These are phyloP conservation scores for Pempheris klunzingeri DNA, from an alignment of 2,797 vertebrate species.

Conservation along the genomic window DNA sequence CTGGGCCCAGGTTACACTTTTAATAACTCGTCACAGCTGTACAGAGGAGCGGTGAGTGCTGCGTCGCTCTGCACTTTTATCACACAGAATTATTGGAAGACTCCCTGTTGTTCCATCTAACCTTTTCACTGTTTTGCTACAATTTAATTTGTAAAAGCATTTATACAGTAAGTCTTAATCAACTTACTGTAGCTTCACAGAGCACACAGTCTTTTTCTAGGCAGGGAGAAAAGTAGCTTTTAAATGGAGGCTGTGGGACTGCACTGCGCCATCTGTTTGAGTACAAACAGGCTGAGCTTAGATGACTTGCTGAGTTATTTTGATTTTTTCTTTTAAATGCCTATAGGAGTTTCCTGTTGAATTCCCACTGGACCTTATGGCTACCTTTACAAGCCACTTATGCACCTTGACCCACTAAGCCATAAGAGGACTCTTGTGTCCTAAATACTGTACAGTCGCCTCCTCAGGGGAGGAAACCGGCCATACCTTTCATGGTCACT, in stretches of 20 bases:
- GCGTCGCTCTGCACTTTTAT: conserved; percentile 43
- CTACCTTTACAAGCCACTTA: conserved; percentile 53
- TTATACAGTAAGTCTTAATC: conserved; percentile 66
- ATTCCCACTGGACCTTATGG: conserved; percentile 34
- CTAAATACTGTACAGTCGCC: conserved; percentile 56
- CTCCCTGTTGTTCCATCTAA: conserved; percentile 61
- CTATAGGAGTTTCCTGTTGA: conserved; percentile 53
- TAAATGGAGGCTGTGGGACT: conserved; percentile 28
- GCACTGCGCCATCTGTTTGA: conserved; percentile 54
- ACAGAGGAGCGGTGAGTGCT: conserved; percentile 41
- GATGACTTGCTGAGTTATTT: conserved; percentile 33
- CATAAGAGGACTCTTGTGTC: conserved; percentile 52
- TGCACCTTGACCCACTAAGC: conserved; percentile 72
- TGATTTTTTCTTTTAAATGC: no score
- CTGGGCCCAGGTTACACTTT: conserved; percentile 73
- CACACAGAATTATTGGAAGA: conserved; percentile 62
- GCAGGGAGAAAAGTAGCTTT: conserved; percentile 20
- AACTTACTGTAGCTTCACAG: conserved; percentile 49
- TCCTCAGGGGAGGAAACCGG: conserved; percentile 15
- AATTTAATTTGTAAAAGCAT: conserved; percentile 68
- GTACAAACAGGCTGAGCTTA: conserved; percentile 25
- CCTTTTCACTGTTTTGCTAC: conserved; percentile 48
- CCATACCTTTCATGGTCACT: conserved; percentile 54
- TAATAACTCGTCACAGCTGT: conserved; percentile 77
- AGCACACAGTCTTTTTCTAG: conserved; percentile 25